These are phyloP conservation scores for Aptenodytes patagonicus DNA, from an alignment of 2,113 vertebrate species.

Conservation along the genomic window DNA sequence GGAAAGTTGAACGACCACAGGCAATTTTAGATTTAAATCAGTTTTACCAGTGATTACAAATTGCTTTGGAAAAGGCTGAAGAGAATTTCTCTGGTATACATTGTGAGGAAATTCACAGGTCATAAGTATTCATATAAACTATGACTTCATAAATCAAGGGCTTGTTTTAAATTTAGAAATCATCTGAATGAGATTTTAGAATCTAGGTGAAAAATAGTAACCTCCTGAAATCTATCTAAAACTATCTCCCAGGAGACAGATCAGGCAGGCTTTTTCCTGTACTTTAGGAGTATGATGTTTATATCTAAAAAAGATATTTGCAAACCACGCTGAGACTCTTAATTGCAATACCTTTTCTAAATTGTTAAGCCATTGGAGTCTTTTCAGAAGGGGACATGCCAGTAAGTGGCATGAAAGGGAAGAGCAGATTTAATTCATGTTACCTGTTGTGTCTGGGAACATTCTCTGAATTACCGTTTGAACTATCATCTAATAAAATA, in stretches of 20 bases:
- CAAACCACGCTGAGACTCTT: not conserved
- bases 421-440: not conserved
- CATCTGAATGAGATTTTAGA: not conserved
- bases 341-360: not conserved
- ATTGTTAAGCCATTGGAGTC: not conserved
- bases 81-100: not conserved
- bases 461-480: not conserved
- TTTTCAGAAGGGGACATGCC: not conserved
- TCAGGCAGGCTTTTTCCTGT: not conserved
- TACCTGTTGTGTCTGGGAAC: not conserved
- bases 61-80: not conserved
- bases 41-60: not conserved
- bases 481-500: not conserved
- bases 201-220: not conserved
- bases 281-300: not conserved
- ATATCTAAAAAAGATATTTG: not conserved
- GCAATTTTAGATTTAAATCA: not conserved
- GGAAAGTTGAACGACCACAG: not conserved
- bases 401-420: not conserved
- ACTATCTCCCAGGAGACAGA: not conserved
- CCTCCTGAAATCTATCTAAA: not conserved
- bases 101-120: not conserved
- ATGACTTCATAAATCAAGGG: not conserved
- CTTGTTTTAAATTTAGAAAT: not conserved
- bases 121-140: not conserved